These are phyloP conservation scores for Leptobrachium ailaonicum DNA, from an alignment of 2,113 vertebrate species.

Conservation along the genomic window DNA sequence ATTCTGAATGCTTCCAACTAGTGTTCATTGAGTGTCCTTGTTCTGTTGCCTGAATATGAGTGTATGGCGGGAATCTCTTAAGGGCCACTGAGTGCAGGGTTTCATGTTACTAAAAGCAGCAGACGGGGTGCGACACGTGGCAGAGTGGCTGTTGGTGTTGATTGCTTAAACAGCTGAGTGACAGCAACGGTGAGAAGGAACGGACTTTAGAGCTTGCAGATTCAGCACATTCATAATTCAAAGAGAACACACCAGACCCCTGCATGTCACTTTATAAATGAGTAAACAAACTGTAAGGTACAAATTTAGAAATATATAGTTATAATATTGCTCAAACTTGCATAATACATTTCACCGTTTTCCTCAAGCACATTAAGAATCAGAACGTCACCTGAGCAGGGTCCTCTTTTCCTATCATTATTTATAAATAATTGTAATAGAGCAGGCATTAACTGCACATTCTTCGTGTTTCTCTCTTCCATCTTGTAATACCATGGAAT, in stretches of 20 bases:
- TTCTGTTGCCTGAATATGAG: neutral
- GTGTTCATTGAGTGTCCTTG: neutral
- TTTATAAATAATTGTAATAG: no score
- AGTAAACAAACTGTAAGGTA: no score
- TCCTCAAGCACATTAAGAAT: no score
- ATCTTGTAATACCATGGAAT: no score
- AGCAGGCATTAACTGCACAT: no score
- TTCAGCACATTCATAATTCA: constrained; percentile 14
- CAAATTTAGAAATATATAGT: no score
- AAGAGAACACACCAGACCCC: neutral
- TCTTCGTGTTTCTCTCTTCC: no score
- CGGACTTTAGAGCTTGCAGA: constrained; percentile 12
- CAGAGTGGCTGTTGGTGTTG: constrained; percentile 28
- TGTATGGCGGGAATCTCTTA: constrained; percentile 11
- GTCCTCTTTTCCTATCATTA: no score
- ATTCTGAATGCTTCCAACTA: no score
- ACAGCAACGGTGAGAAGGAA: constrained; percentile 6
- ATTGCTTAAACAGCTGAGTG: constrained; percentile 42
- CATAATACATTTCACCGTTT: no score
- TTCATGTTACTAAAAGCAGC: constrained; percentile 35
- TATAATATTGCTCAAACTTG: no score
- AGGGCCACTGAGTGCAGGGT: neutral
- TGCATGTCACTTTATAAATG: neutral
- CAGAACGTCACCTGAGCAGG: no score
- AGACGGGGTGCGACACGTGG: constrained; percentile 44